phyloP scores from a whole-genome alignment of 2,888 invertebrate genomes.

The Eulithis testata region DNA sequence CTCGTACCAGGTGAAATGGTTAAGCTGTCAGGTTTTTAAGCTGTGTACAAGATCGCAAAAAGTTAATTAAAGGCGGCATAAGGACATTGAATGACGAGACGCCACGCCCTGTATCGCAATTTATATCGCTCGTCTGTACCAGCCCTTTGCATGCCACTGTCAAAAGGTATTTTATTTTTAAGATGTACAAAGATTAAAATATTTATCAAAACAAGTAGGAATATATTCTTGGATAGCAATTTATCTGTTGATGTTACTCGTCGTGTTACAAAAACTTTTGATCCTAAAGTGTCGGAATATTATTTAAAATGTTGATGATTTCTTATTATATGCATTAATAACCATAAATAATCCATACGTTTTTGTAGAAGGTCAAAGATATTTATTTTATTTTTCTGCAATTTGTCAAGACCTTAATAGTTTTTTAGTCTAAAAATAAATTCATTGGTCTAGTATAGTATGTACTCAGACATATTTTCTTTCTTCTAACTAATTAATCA shows the following conservation, averaged over 20 bases:
- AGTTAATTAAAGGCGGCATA: conserved; percentile 72
- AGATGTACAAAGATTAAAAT: conserved; percentile 13
- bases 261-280: background rate
- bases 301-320: no score
- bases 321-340: no score
- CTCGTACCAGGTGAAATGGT: background rate
- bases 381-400: no score
- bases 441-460: no score
- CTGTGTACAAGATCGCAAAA: conserved; percentile 53
- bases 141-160: conserved; percentile 69
- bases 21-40: conserved; percentile 20
- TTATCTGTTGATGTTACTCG: background rate
- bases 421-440: no score
- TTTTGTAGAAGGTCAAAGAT: no score
- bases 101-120: conserved; percentile 71
- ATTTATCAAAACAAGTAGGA: conserved; percentile 1
- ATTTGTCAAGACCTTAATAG: no score
- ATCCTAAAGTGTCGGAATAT: no score
- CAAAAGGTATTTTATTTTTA: conserved; percentile 23
- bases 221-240: background rate
- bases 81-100: conserved; percentile 71
- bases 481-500: background rate
- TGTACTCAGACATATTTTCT: no score
- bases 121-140: conserved; percentile 52
- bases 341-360: no score